Evolutionary conservation across 1,140 invertebrate genomes (phyloP), one percentile per base, ranked within the genome.

Genomic region (Drosophila aff.): DNA sequence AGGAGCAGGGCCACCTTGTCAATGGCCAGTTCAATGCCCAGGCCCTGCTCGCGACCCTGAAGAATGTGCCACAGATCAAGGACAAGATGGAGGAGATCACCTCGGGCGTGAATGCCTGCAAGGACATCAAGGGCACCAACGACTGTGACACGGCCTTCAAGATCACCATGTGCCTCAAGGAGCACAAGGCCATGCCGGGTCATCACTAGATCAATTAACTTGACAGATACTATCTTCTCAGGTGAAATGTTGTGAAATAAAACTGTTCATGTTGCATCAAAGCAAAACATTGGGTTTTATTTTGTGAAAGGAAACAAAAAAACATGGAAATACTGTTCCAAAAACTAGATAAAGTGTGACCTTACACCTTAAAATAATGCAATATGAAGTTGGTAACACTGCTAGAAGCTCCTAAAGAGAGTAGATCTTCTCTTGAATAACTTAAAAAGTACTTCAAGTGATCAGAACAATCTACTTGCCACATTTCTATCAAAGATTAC

Each of bases 71-170:
- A 0, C 76, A 82, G 49, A 57, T 89, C 47, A 77, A 79, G 53
- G 85, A 82, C 47, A 77, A 79, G 41, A 63, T 89, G 65, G 76
- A 64, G 0, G 79, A 85, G 47, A 82, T 92, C 18, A 43, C 74
- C 1, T 79, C 83, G n/a, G 81, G 73, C 0, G 64, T 91, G 21
- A 75, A 77, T 53, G 59, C 91, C 23, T 92, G 91, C 69, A 92
- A 91, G 79, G 61, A 71, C 31, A 77, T 79, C 0, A 89, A 79
- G 46, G 91, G 91, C 15, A 63, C 69, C 43, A 80, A 91, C 16
- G 91, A 92, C 49, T 92, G 91, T 28, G 91, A 92, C 66, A 92
- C 86, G 0, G 91, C 91, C 26, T 92, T 85, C 44, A 81, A 81
- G 76, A 28, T 92, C 23, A 77, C 72, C 50, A 86, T 87, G 78